Evolutionary conservation across 2,888 invertebrate genomes (phyloP).

Genomic region (Holacanthella duospinosa): DNA sequence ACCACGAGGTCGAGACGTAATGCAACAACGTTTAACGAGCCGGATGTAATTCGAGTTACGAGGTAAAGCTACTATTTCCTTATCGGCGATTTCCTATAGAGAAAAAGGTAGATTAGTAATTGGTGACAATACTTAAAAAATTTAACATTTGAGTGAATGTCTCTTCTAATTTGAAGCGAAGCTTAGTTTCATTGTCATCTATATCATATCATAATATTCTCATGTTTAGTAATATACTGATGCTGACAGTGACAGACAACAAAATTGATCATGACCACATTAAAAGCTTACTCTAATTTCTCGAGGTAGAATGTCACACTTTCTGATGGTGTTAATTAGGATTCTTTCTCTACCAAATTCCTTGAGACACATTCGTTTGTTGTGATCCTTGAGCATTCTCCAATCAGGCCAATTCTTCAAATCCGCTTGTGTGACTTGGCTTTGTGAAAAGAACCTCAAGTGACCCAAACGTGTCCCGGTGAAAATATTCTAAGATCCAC

Average conservation of each 20-base stretch:
- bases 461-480: no score
- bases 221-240: no score
- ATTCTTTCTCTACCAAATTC: slow-evolving; percentile 66
- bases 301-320: slow-evolving; percentile 66
- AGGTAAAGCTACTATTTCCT: slow-evolving; percentile 66
- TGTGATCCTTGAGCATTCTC: slow-evolving; percentile 76
- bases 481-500: no score
- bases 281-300: slow-evolving; percentile 51
- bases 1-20: slow-evolving; percentile 80
- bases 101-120: neutral
- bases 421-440: slow-evolving; percentile 53
- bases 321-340: slow-evolving; percentile 69
- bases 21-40: slow-evolving; percentile 64
- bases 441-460: neutral
- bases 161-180: no score
- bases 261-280: no score
- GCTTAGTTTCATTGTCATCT: no score
- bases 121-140: no score
- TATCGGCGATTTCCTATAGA: slow-evolving; percentile 59
- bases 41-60: slow-evolving; percentile 57
- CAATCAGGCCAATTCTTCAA: slow-evolving; percentile 71
- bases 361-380: slow-evolving; percentile 61
- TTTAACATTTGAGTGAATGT: no score
- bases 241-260: no score
- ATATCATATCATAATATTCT: no score